Evolutionary conservation across 1,140 invertebrate species (phyloP).

Genomic region (Pachyrhynchus sulphureomaculatus): DNA sequence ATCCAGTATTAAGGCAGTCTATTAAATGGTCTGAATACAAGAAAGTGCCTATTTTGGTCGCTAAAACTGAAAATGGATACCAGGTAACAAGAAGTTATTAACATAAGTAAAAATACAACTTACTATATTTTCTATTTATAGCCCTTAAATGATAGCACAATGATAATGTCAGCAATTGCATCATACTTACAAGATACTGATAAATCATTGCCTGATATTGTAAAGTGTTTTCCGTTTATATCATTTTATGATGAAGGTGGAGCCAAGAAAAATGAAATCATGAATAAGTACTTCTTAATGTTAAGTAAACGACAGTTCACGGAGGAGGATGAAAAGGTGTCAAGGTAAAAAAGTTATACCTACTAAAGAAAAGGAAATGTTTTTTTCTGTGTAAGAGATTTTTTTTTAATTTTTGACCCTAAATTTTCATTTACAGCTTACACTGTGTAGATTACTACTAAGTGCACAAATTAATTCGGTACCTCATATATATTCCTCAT

Average conservation of each 20-base stretch:
- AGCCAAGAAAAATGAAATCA: slow-evolving; percentile 71
- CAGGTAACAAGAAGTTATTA: slow-evolving; percentile 60
- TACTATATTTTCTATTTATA: slow-evolving; percentile 50
- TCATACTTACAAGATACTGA: slow-evolving; percentile 72
- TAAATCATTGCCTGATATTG: slow-evolving; percentile 67
- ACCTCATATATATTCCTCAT: no score
- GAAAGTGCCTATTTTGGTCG: slow-evolving; percentile 94
- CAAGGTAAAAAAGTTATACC: slow-evolving; percentile 7
- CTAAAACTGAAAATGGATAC: slow-evolving; percentile 70
- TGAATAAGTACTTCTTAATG: slow-evolving; percentile 97
- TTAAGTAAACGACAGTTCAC: slow-evolving; percentile 43
- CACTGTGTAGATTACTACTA: no score
- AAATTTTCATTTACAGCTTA: no score
- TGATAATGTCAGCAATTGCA: slow-evolving; percentile 87
- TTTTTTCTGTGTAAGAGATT: no score
- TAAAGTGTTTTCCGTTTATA: slow-evolving; percentile 79
- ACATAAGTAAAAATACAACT: slow-evolving; percentile 10
- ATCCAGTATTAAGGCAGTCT: slow-evolving; percentile 87
- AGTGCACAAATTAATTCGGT: no score
- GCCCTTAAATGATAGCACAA: slow-evolving; percentile 90
- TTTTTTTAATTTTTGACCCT: no score
- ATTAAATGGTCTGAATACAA: slow-evolving; percentile 93
- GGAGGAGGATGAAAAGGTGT: slow-evolving; percentile 48
- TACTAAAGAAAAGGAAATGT: no score
- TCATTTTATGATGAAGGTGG: slow-evolving; percentile 69